Evolutionary conservation across 2,797 vertebrate species (phyloP), one percentile per base, ranked within the genome.

Genomic region (Setipinna tenuifilis): DNA sequence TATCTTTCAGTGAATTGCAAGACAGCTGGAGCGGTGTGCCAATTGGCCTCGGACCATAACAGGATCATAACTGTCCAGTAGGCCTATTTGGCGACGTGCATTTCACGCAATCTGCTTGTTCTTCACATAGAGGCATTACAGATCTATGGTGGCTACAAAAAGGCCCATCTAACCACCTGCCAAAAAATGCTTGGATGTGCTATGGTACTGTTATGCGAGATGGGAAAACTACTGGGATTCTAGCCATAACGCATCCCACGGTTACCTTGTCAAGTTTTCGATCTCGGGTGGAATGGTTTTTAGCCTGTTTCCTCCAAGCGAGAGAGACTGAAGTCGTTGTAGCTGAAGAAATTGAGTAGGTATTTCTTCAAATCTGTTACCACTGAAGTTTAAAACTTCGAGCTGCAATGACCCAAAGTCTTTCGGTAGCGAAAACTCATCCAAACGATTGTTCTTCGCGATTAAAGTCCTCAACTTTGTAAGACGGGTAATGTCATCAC

Each of bases 381-480:
- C 98, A 87, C 98, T 98, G 1, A 99, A 93, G 93, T 99, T 99
- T 90, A 99, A 92, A 90, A 97, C 95, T 90, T 98, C 97, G 88
- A 99, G 95, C 86, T 83, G 93, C 92, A 97, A 91, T 65, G 94
- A 96, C 83, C 96, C 93, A 71, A 98, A 96, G 83, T 96, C 95
- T 87, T 99, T 99, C 87, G 98, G 98, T 89, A 98, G 93, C 0
- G 98, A 97, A 12, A 94, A 94, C 90, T 96, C 97, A 87, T 97
- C 96, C 85, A 99, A 95, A 1, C 96, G 95, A 94, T 99, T 99
- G 96, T 99, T 99, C 93, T 98, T 98, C 87, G 98, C 98, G 80
- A 99, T 89, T 16, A 99, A 94, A 7, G 96, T 97, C 86, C 92
- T 96, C 12, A 99, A 96, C 62, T 92, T 93, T 86, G 88, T 86